Evolutionary conservation across 92 coral and sea anemone genomes (phyloP), one percentile per base, ranked within the genome.

Genomic region (Metridium senile): DNA sequence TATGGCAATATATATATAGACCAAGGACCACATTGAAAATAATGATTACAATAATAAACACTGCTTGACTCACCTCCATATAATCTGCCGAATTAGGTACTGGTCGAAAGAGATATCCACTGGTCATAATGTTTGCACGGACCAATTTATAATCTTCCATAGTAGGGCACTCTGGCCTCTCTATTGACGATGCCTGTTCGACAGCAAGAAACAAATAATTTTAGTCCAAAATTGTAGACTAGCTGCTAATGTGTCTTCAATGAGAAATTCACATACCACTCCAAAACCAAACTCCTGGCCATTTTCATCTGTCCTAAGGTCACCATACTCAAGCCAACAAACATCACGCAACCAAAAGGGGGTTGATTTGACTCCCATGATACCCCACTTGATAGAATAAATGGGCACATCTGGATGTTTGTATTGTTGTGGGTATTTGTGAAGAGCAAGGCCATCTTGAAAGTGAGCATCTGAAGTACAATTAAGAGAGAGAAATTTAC

Each of bases 271-370:
- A 56, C 92, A 39, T 76, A 94, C 98, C 98, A 94, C 97, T 22
- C 98, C 98, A 92, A 94, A 94, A 49, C 98, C 98, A 85, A 92
- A 70, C 67, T 94, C 93, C 20, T 87, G 74, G 21, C 98, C 98
- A 80, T 77, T 49, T 21, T 92, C 91, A 73, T 92, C 98, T 32
- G 46, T 58, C n/a, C 88, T 61, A 19, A 94, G 81, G 66, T 94
- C 98, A 7, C 93, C 98, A 94, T 94, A 94, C 74, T 94, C 98
- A 58, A 94, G 78, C 98, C 98, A 94, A 39, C 97, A 90, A 10
- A 93, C 93, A 82, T 94, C 98, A 26, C 98, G 86, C 8, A 80
- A 53, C 89, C 97, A 92, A 11, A 94, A 82, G 0, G 98, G 98
- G 11, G 88, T 86, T 0, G 88, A 88, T 11, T 76, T 61, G 11